Conservation (phyloP, 2,113 vertebrate species). For the Cavia aperea region DNA sequence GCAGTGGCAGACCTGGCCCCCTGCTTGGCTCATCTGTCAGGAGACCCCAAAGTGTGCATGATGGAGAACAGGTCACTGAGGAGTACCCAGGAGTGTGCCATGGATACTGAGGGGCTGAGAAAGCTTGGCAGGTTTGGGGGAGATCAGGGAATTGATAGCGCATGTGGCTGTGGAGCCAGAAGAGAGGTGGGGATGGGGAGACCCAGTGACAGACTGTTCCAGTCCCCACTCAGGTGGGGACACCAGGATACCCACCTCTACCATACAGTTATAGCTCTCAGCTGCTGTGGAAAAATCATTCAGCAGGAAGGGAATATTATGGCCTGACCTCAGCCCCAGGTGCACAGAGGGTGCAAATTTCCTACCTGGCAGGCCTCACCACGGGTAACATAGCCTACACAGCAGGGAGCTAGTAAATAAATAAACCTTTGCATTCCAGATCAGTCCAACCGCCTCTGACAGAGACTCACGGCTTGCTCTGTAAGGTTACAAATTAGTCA, state of each 20-base stretch:
- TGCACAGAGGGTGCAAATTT: background rate
- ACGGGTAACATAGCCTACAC: background rate
- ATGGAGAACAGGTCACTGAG: background rate
- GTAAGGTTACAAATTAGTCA: conserved; percentile 54
- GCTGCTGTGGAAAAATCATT: conserved; percentile 49
- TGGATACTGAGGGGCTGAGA: background rate
- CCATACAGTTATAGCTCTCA: background rate
- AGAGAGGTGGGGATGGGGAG: background rate
- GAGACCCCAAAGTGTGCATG: background rate
- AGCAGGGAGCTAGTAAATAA: conserved; percentile 52
- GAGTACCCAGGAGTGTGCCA: background rate
- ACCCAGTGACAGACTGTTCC: too few relatives aligned
- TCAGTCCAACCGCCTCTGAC: conserved; percentile 23
- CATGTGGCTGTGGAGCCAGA: background rate
- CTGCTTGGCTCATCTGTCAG: background rate
- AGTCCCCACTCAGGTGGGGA: background rate
- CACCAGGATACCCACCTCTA: fast-evolving
- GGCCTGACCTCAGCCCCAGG: background rate
- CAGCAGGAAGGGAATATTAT: background rate
- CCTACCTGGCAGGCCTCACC: background rate
- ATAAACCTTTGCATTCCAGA: conserved; percentile 58
- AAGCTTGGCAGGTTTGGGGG: background rate
- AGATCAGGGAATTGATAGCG: background rate
- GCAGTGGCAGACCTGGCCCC: background rate
- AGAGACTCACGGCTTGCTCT: background rate